Evolutionary conservation across 2,888 invertebrate genomes (phyloP), one percentile per base, ranked within the genome.

Genomic region (Auanema freiburgensis): DNA sequence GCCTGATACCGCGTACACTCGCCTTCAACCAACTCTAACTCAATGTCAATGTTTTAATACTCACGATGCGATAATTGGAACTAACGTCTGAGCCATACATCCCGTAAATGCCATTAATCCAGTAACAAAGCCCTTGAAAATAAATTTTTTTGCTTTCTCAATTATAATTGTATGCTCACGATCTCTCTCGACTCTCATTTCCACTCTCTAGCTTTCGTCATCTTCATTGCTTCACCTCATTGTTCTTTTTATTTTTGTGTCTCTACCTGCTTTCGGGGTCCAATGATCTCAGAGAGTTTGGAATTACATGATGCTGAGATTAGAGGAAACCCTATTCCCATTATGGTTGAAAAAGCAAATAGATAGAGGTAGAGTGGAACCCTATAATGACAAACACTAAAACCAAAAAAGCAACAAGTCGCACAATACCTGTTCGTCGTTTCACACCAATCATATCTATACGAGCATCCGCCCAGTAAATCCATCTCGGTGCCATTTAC

Each of bases 291-390:
- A 5, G 74, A 68, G 58, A 66, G 69, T 1, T 71, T 54, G 0
- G 71, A 69, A 50, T 69, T 69, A 44, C 69, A 66, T 3, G 74
- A 65, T 24, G 62, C 67, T 25, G 71, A 69, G 23, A 74, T 68
- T 55, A 69, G 64, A 0, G 74, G 74, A 50, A 68, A 74, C 0
- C 66, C 69, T 11, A 71, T 59, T 52, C 74, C 74, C 14, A 70
- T 61, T 23, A 69, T 59, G 2, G 69, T 46, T n/a, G 63, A 57
- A 56, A 62, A 65, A n/a, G 62, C 68, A 11, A 66, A 52, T 51
- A 70, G 43, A 60, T 72, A 74, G 40, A 66, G 55, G 25, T 51
- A 25, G 23, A 69, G 57, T 1, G 74, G 74, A 10, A 74, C 65
- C 57, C 57, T 57, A 33, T 52, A 50, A 16, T 5, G 1, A 24